Evolutionary conservation across 1,140 invertebrate species (phyloP).

Genomic region (Heliconius himera): DNA sequence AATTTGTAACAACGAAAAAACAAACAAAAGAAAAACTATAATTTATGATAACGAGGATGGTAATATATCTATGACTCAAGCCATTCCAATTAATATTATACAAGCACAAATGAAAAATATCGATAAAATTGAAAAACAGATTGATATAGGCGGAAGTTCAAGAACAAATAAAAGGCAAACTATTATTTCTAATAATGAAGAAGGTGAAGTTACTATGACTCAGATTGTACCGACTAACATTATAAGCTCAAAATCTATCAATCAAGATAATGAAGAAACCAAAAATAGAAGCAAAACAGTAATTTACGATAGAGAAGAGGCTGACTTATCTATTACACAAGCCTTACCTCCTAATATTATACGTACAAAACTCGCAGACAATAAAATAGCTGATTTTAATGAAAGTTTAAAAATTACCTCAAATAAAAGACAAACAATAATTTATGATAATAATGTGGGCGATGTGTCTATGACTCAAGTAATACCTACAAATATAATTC

Average conservation of each 20-base stretch:
- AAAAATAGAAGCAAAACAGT: constrained; percentile 33
- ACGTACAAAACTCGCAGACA: not conserved
- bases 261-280: not conserved
- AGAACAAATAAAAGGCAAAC: not conserved
- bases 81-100: constrained; percentile 33
- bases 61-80: constrained; percentile 47
- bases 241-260: not conserved
- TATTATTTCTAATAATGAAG: not conserved
- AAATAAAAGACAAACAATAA: constrained; percentile 1
- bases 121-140: not conserved
- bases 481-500: constrained; percentile 2
- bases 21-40: not conserved
- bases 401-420: constrained; percentile 10
- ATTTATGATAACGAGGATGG: constrained; percentile 13
- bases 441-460: not conserved
- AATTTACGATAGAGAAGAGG: constrained; percentile 23
- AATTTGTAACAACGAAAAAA: not conserved
- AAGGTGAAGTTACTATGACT: not conserved
- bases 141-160: not conserved
- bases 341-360: constrained; percentile 42
- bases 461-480: constrained; percentile 3
- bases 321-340: constrained; percentile 46
- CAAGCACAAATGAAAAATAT: not conserved
- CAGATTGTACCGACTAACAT: constrained; percentile 25
- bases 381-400: not conserved